Evolutionary conservation across 2,113 vertebrate species (phyloP).

Genomic region (Prietella phreatophila): DNA sequence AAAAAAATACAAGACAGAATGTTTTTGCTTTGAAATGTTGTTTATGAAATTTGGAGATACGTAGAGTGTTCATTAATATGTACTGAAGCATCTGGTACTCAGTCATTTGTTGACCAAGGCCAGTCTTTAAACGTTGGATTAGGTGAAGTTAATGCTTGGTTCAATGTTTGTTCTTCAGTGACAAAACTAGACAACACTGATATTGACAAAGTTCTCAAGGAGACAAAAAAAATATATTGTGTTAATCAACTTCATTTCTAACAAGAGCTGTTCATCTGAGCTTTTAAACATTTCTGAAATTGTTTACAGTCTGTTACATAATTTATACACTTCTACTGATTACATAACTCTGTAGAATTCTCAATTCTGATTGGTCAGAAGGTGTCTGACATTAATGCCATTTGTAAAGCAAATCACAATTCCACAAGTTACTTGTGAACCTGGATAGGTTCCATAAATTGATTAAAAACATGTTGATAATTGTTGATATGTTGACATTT

Average conservation of each 20-base stretch:
- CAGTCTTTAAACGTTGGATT: neutral
- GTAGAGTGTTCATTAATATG: neutral
- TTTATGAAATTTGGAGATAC: neutral
- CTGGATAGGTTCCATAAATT: neutral
- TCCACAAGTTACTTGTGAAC: neutral
- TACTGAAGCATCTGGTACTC: neutral
- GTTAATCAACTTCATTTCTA: neutral
- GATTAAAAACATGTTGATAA: neutral
- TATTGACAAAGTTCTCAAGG: neutral
- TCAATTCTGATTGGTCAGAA: neutral
- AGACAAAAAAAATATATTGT: neutral
- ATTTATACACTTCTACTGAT: neutral
- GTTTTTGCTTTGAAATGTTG: conserved; percentile 12
- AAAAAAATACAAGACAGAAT: neutral
- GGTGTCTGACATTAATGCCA: neutral
- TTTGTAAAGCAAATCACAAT: neutral
- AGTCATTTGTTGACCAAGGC: neutral
- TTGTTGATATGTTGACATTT: neutral
- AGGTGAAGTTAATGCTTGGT: neutral
- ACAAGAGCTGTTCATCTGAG: neutral
- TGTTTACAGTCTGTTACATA: neutral
- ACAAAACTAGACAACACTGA: neutral
- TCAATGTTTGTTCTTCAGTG: neutral
- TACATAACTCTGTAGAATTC: neutral
- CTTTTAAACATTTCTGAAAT: neutral